phyloP scores from a whole-genome alignment of 2,888 invertebrate species.

The Phoenoteleia sp. region DNA sequence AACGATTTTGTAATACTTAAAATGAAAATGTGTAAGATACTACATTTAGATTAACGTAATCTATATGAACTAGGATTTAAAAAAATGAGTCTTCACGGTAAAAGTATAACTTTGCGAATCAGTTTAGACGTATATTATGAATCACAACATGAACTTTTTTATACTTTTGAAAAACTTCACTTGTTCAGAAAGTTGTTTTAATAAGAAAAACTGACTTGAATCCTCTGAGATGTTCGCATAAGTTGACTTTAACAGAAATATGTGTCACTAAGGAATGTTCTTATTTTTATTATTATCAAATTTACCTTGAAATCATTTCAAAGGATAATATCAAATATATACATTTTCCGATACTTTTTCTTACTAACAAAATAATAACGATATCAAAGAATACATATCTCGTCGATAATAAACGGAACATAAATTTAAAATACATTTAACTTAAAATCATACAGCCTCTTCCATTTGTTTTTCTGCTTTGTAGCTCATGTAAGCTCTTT shows the following conservation, averaged over 20 bases:
- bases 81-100: background rate
- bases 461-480: slow-evolving; percentile 72
- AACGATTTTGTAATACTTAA: no score
- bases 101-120: slow-evolving; percentile 2
- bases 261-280: no score
- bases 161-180: background rate
- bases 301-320: no score
- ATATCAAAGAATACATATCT: no score
- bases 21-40: no score
- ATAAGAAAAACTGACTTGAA: background rate
- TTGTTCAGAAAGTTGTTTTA: background rate
- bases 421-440: slow-evolving; percentile 8
- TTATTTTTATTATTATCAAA: no score
- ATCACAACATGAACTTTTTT: slow-evolving; percentile 17
- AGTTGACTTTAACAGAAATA: no score
- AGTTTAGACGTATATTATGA: slow-evolving; percentile 17
- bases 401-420: slow-evolving; percentile 20
- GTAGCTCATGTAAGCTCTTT: slow-evolving; percentile 77
- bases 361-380: no score
- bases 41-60: no score
- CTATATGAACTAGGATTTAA: slow-evolving; percentile 1
- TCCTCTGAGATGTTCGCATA: background rate
- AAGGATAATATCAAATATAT: no score
- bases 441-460: slow-evolving; percentile 78
- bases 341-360: no score